Conservation (phyloP, 2,888 invertebrate genomes). For the Uloborus plumipes region DNA sequence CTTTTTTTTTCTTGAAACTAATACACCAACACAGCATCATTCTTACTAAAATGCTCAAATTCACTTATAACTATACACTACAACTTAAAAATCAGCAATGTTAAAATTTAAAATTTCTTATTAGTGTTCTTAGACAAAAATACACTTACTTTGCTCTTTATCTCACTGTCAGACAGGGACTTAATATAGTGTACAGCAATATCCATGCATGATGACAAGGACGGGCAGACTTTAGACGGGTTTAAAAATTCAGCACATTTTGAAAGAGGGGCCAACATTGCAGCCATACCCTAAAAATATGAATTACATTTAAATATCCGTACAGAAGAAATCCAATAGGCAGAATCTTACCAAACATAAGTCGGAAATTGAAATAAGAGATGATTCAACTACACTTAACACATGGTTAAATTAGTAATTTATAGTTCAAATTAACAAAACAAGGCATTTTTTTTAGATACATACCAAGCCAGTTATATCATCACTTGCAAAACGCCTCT, state of each 20-base stretch:
- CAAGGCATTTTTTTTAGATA: constrained; percentile 7
- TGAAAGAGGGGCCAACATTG: constrained; percentile 72
- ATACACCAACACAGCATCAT: neutral
- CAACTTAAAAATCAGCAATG: neutral
- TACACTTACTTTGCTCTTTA: constrained; percentile 72
- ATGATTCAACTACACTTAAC: too few species aligned
- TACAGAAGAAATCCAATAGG: too few species aligned
- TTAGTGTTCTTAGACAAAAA: neutral
- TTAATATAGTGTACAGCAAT: constrained; percentile 71
- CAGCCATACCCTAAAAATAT: constrained; percentile 71
- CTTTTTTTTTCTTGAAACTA: too few species aligned
- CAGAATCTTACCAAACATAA: too few species aligned
- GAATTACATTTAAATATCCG: neutral
- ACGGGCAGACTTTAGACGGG: constrained; percentile 69
- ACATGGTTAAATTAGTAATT: too few species aligned
- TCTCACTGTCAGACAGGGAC: constrained; percentile 71
- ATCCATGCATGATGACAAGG: constrained; percentile 72
- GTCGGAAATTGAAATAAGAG: too few species aligned
- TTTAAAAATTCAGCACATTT: constrained; percentile 72
- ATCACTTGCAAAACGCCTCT: constrained; percentile 69
- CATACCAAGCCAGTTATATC: constrained; percentile 71
- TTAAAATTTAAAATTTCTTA: too few species aligned
- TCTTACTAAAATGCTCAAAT: too few species aligned
- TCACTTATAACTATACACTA: too few species aligned
- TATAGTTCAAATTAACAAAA: too few species aligned